A percentile compares a stretch with the other conserved stretches of the same genome.
Conservation (phyloP, 2,888 invertebrate species). For the Drosophila cracens region DNA sequence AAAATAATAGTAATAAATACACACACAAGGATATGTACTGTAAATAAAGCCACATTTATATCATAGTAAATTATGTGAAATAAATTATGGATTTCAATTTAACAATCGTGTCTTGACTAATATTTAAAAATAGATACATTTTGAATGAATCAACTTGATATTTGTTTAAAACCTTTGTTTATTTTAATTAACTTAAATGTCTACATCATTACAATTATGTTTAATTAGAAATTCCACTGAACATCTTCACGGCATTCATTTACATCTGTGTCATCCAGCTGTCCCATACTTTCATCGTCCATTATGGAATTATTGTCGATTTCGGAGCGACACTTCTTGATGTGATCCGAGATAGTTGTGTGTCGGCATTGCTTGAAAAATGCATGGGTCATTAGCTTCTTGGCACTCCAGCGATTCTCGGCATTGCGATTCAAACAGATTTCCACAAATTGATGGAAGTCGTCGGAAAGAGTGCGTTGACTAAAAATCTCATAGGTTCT, state of each 20-base stretch:
- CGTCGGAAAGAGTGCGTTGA: conserved; percentile 89
- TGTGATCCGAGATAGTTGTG: conserved; percentile 82
- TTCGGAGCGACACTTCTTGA: conserved; percentile 77
- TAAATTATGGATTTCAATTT: conserved; percentile 43
- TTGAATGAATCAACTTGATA: neutral
- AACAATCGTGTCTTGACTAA: neutral
- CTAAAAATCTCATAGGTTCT: conserved; percentile 86
- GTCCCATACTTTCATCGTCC: conserved; percentile 63
- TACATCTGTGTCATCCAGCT: conserved; percentile 7
- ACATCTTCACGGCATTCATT: conserved; percentile 26
- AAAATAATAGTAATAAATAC: conserved; percentile 29
- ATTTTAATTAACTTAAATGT: conserved; percentile 18
- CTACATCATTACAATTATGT: conserved; percentile 21
- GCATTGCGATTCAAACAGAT: conserved; percentile 90
- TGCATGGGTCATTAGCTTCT: conserved; percentile 89
- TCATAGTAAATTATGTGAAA: conserved; percentile 58
- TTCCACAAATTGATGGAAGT: conserved; percentile 92
- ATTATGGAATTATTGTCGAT: conserved; percentile 73
- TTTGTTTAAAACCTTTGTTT: conserved; percentile 18
- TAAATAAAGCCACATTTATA: conserved; percentile 72
- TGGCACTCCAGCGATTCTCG: conserved; percentile 89
- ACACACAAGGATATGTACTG: conserved; percentile 51
- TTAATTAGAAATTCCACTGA: conserved; percentile 50
- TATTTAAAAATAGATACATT: neutral
- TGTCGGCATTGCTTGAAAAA: conserved; percentile 90